Evolutionary conservation across 2,113 vertebrate species (phyloP).

Genomic region (Sphaerodactylus townsendi): DNA sequence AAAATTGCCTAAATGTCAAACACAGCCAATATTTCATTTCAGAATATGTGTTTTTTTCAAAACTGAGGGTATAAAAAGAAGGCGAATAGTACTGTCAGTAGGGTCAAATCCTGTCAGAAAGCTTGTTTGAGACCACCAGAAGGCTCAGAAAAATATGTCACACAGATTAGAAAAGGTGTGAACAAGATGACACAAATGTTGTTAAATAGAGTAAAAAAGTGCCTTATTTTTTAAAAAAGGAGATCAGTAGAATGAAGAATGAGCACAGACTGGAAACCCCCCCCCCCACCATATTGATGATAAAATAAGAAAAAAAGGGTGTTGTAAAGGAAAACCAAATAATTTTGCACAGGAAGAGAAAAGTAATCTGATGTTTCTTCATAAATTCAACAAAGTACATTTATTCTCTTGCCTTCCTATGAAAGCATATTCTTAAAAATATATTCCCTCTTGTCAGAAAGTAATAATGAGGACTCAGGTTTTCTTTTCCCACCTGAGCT

Average conservation of each 20-base stretch:
- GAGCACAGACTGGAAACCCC: background rate
- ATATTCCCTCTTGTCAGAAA: background rate
- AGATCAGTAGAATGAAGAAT: background rate
- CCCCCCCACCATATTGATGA: background rate
- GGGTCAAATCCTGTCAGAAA: no score
- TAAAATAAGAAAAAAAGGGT: background rate
- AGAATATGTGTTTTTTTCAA: no score
- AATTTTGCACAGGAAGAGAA: background rate
- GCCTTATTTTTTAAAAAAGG: background rate
- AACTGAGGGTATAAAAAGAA: no score
- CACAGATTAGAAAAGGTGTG: no score
- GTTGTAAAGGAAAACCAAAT: background rate
- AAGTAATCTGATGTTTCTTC: background rate
- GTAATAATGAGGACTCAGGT: background rate
- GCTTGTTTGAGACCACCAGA: no score
- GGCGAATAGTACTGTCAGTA: no score
- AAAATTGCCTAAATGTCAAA: no score
- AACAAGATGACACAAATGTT: no score
- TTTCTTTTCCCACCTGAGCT: background rate
- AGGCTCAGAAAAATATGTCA: no score
- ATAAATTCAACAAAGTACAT: rapidly evolving
- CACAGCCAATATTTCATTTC: no score
- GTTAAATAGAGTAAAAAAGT: background rate
- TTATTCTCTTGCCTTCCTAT: background rate
- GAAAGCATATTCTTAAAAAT: conserved; percentile 11